Percentiles rank a stretch among this genome's conserved stretches.
Evolutionary conservation across 2,113 vertebrate species (phyloP).

Genomic region (Semicossyphus pulcher): DNA sequence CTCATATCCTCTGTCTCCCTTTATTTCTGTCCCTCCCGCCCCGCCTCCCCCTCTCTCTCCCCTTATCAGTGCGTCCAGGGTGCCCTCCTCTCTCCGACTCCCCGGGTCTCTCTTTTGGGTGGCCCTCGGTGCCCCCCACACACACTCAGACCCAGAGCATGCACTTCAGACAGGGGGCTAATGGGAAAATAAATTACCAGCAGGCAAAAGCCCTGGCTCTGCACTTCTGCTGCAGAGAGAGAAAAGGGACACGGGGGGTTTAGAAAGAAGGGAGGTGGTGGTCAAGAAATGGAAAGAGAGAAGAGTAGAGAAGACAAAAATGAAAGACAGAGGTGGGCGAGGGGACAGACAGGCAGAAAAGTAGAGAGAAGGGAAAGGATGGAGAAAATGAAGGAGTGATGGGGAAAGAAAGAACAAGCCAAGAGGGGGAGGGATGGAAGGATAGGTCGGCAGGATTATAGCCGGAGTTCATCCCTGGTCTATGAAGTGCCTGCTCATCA

Average conservation of each 20-base stretch:
- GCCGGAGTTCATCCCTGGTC: slow-evolving; percentile 67
- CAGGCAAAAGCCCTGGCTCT: slow-evolving; percentile 79
- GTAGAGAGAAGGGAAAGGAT: slow-evolving; percentile 22
- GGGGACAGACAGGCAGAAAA: slow-evolving; percentile 24
- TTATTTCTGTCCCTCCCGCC: slow-evolving; percentile 40
- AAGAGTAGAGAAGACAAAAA: slow-evolving; percentile 47
- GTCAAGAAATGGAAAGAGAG: slow-evolving; percentile 64
- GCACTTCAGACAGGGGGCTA: slow-evolving; percentile 82
- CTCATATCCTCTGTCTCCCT: slow-evolving; percentile 34
- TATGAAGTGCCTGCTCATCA: slow-evolving; percentile 76
- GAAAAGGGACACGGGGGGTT: slow-evolving; percentile 39
- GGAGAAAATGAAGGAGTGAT: slow-evolving; percentile 45
- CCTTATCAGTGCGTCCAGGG: slow-evolving; percentile 80
- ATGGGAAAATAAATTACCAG: slow-evolving; percentile 85
- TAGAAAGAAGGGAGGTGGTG: slow-evolving; percentile 34
- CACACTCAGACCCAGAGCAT: slow-evolving; percentile 77
- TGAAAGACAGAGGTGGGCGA: slow-evolving; percentile 61
- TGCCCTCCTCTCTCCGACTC: slow-evolving; percentile 74
- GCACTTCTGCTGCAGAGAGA: slow-evolving; percentile 76
- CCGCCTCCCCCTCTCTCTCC: slow-evolving; percentile 22
- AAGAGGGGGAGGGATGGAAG: neutral
- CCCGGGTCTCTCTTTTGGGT: slow-evolving; percentile 76
- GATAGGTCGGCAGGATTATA: slow-evolving; percentile 73
- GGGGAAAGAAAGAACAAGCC: slow-evolving; percentile 33
- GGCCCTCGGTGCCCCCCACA: slow-evolving; percentile 71